These are phyloP conservation scores for Zaprionus africanus DNA, from an alignment of 1,140 invertebrate species.

Conservation along the genomic window DNA sequence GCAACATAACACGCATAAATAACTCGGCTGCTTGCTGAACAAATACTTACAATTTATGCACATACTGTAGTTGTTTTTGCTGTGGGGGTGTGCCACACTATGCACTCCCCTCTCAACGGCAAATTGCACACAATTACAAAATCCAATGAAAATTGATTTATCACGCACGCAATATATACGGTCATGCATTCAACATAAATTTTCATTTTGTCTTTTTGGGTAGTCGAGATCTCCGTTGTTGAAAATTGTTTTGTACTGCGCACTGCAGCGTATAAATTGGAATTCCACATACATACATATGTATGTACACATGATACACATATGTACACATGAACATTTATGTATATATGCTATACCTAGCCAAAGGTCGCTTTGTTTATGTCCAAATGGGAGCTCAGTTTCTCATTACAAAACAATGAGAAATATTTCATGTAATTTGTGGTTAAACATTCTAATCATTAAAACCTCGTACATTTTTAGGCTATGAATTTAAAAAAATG, in stretches of 20 bases:
- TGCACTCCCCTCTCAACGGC: not conserved
- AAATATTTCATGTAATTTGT: conserved; percentile 45
- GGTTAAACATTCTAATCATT: conserved; percentile 26
- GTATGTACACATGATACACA: too few species aligned
- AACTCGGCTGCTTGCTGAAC: conserved; percentile 58
- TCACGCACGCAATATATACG: conserved; percentile 80
- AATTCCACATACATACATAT: conserved; percentile 67
- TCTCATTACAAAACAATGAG: conserved; percentile 32
- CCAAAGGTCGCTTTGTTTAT: conserved; percentile 2
- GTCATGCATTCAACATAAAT: conserved; percentile 80
- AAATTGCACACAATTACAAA: conserved; percentile 80
- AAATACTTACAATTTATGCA: conserved; percentile 74
- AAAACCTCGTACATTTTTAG: conserved; percentile 1
- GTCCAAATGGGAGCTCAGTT: not conserved
- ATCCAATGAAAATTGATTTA: conserved; percentile 82
- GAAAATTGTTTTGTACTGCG: conserved; percentile 72
- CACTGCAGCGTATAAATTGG: conserved; percentile 68
- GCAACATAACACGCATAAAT: conserved; percentile 48
- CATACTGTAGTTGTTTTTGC: conserved; percentile 22
- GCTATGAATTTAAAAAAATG: too few species aligned
- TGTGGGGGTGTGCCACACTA: conserved; percentile 2
- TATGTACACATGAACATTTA: not conserved
- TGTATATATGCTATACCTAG: not conserved
- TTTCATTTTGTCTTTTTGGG: conserved; percentile 79
- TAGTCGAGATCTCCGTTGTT: conserved; percentile 40